Conservation (phyloP, 1,140 invertebrate genomes). For the Drosophila punjabiensis region DNA sequence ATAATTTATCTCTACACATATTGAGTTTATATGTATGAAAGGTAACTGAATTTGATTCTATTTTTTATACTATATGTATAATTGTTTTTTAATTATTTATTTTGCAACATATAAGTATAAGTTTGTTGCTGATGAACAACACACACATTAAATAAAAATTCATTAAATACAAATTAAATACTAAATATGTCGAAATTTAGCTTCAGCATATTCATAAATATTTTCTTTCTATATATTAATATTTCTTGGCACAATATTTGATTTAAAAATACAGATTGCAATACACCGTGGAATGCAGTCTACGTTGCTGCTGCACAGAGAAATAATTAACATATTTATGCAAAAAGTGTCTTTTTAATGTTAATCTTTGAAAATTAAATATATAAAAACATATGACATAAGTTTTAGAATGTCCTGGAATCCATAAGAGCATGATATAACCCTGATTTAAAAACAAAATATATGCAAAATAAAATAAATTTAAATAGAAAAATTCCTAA, state of each 20-base stretch:
- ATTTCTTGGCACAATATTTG: constrained; percentile 82
- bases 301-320: constrained; percentile 12
- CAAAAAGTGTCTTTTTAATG: too few species aligned
- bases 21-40: neutral
- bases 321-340: neutral
- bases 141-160: constrained; percentile 17
- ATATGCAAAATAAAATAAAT: neutral
- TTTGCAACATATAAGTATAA: neutral
- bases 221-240: constrained; percentile 43
- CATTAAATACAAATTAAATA: constrained; percentile 43
- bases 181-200: constrained; percentile 14
- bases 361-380: neutral
- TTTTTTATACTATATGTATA: neutral
- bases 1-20: too few species aligned
- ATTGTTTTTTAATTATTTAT: too few species aligned
- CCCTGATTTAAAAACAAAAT: neutral
- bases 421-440: neutral
- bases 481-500: fast-evolving
- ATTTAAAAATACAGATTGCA: constrained; percentile 82
- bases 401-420: neutral
- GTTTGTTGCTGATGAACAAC: constrained; percentile 14
- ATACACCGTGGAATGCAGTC: constrained; percentile 75
- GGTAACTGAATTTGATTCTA: neutral
- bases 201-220: constrained; percentile 37
- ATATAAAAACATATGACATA: neutral